These are phyloP conservation scores for Pteronura brasiliensis DNA, from an alignment of 2,113 vertebrate species.

Conservation along the genomic window DNA sequence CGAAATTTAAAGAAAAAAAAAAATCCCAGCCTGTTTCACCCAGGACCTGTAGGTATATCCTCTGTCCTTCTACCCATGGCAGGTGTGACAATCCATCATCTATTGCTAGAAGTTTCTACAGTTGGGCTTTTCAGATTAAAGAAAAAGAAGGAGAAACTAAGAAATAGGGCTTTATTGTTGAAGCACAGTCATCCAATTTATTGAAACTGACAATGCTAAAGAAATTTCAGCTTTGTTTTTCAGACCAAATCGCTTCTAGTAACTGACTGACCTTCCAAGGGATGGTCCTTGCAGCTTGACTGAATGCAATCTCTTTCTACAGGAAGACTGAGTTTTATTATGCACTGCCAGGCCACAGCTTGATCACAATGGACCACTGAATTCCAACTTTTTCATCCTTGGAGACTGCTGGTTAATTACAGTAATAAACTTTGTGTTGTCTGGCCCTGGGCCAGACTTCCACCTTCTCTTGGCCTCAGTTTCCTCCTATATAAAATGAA, in stretches of 20 bases:
- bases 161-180: conserved; percentile 20
- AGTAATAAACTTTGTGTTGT: not conserved
- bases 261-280: conserved; percentile 10
- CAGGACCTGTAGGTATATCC: not conserved
- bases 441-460: not conserved
- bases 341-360: not conserved
- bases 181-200: not conserved
- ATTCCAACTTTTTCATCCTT: not conserved
- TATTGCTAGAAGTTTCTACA: not conserved
- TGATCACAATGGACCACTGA: not conserved
- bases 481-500: not conserved
- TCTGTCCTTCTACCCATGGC: not conserved
- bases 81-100: not conserved
- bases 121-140: not conserved
- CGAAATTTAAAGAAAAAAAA: not conserved
- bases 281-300: not conserved
- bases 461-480: not conserved
- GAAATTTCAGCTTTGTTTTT: conserved; percentile 39
- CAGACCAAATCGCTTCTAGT: conserved; percentile 31
- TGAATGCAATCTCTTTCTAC: not conserved
- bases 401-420: not conserved
- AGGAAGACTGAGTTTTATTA: not conserved
- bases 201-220: conserved; percentile 14
- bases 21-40: not conserved
- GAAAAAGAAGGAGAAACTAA: not conserved